Evolutionary conservation across 30 jellyfish, hydroid and myxozoan species (phyloP), one percentile per base, ranked within the genome.

Genomic region (Haliclystus octoradiatus): DNA sequence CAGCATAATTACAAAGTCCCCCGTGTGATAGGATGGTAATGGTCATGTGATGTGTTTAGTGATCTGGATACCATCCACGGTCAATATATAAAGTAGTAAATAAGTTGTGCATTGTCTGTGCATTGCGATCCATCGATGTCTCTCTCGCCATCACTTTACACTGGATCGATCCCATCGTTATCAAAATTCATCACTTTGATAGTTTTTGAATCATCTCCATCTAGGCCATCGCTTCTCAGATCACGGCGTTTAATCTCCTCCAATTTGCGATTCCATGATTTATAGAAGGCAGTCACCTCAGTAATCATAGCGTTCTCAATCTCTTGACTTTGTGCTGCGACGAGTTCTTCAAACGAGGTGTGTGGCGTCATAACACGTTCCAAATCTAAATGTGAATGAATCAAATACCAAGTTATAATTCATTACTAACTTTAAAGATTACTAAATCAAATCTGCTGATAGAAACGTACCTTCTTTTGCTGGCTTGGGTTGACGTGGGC

Each of bases 261-360:
- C 57, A 89, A 81, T 63, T 89, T 89, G 71, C 70, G 74, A 19
- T 90, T 77, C 84, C 93, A 89, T 22, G 94, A 78, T 49, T 82
- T 76, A 78, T 89, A 89, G 67, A 89, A 89, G 26, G 93, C 93
- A 95, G 76, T 82, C 28, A 89, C 98, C 68, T 89, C 95, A 1
- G 95, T 75, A 32, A 89, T 82, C 98, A 89, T 81, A 0, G 95
- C 93, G 50, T 89, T 94, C 63, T 89, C 98, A 3, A 89, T 74
- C 76, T 89, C 98, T 70, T 82, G 95, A 15, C 95, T 85, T 66
- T 89, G 98, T n/a, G 95, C 90, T 15, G 98, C 95, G 46, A 89
- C 98, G 2, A 89, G 78, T 70, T 89, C 98, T 64, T 89, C 98
- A 49, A 89, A 89, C 4, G 98, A 83, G 2, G 98, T 89, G 72